phyloP scores from a whole-genome alignment of 2,113 vertebrate genomes.

The Ifrita kowaldi region DNA sequence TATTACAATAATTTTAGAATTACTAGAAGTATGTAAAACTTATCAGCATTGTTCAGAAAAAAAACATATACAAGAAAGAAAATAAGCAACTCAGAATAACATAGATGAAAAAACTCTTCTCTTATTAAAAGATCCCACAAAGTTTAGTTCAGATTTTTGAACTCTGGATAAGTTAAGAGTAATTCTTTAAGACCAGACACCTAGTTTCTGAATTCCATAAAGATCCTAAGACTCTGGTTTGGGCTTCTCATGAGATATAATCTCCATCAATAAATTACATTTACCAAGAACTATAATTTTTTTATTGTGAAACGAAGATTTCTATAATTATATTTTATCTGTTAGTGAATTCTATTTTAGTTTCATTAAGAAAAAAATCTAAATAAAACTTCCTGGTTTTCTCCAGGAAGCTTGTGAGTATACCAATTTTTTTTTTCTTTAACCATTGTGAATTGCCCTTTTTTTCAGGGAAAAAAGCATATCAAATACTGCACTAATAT shows the following conservation, averaged over 20 bases:
- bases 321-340: neutral
- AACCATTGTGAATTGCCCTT: neutral
- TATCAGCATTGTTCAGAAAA: neutral
- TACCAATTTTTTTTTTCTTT: neutral
- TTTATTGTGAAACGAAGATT: neutral
- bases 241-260: neutral
- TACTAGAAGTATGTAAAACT: neutral
- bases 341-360: neutral
- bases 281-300: neutral
- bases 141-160: neutral
- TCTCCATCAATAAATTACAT: neutral
- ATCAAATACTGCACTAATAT: neutral
- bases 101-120: neutral
- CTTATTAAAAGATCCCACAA: neutral
- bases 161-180: neutral
- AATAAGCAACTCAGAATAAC: neutral
- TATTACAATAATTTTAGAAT: neutral
- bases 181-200: neutral
- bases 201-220: neutral
- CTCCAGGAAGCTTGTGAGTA: neutral
- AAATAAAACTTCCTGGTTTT: neutral
- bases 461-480: neutral
- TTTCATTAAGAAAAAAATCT: neutral
- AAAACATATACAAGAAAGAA: neutral
- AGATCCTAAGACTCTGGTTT: neutral